Evolutionary conservation across 2,888 invertebrate species (phyloP).

Genomic region (Pteria penguin): DNA sequence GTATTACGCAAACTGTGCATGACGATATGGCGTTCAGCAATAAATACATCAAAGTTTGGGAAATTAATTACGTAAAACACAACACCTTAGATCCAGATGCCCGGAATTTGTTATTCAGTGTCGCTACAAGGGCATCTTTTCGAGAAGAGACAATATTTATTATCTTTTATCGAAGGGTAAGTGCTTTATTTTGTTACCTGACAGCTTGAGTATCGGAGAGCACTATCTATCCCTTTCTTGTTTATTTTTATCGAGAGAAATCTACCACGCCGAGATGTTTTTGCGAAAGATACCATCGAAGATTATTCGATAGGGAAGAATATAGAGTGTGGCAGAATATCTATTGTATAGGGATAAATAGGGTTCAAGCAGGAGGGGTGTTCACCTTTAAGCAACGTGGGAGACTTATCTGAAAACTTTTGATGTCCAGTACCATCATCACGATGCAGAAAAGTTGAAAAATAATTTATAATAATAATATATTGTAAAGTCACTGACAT

Average conservation of each 20-base stretch:
- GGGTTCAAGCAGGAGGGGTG: neutral
- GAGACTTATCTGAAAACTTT: no score
- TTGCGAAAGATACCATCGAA: neutral
- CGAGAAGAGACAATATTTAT: neutral
- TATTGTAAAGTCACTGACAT: no score
- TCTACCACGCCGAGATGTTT: neutral
- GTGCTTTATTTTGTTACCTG: neutral
- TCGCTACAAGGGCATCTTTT: neutral
- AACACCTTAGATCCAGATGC: neutral
- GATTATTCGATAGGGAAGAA: neutral
- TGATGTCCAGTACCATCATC: no score
- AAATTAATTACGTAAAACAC: neutral
- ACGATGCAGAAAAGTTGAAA: no score
- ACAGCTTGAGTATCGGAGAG: neutral
- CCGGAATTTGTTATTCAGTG: neutral
- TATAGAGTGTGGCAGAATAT: neutral
- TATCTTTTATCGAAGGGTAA: neutral
- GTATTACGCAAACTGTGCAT: no score
- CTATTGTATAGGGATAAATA: neutral
- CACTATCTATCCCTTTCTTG: neutral
- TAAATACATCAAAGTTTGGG: no score
- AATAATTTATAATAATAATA: no score
- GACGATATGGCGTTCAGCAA: no score
- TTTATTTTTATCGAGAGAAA: neutral
- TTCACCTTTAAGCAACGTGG: no score